Evolutionary conservation across 2,888 invertebrate species (phyloP), one percentile per base, ranked within the genome.

Genomic region (Hypolimnas misippus): DNA sequence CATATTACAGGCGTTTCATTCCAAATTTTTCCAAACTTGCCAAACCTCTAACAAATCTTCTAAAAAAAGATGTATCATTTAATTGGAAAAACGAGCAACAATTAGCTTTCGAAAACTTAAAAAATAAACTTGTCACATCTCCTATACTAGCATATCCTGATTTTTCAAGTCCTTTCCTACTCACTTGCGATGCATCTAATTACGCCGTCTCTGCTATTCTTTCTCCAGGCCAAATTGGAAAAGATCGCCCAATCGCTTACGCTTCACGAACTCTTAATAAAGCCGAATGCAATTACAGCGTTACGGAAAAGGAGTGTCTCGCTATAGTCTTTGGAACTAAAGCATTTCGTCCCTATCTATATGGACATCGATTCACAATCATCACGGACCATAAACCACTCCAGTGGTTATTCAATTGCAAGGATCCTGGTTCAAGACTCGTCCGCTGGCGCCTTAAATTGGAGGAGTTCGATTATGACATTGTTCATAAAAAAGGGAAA

Each of bases 381-480:
- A 29, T 54, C 4, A 42, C 40, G 1, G 40, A 42, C 17, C 40
- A 42, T 44, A 42, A 29, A 31, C 55, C 55, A 2, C 21, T 55
- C n/a, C 10, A 29, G 0, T 55, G 55, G 55, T 16, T 44, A 16
- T 31, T 55, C 8, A 55, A 44, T 12, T 16, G 29, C 7, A 44
- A 55, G 29, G 21, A 54, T n/a, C 42, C 54, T n/a, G 42, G 54
- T 0, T 19, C 19, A 12, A 40, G 25, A 6, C n/a, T 54, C 0
- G 25, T 54, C 5, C 19, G 42, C 8, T 54, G 54, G 54, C 40
- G 54, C 5, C 29, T 54, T 8, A 40, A 40, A 42, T 21, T 46
- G 1, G 44, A 44, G 17, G 55, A 56, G 5, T 56, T 31, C 17
- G 44, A 56, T 7, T 46, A 56, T 16, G 44, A 56, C 31, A 44